A percentile compares a stretch with the other conserved stretches of the same genome.
These are phyloP conservation scores for Illadopsis cleaveri DNA, from an alignment of 2,113 vertebrate genomes.

Conservation along the genomic window DNA sequence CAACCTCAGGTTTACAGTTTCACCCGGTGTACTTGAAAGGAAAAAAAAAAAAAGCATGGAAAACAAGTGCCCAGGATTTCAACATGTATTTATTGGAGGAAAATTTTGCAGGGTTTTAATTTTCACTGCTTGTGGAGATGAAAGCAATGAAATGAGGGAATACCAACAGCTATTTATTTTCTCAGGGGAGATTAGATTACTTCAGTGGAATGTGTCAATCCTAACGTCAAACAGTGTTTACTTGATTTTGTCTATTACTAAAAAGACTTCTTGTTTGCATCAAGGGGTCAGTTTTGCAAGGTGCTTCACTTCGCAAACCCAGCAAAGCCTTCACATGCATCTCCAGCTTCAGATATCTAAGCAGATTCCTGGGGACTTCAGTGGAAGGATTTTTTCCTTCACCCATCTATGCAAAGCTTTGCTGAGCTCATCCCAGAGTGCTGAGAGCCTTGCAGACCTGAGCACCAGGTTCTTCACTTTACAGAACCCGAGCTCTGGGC, in stretches of 20 bases:
- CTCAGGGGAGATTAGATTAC: slow-evolving; percentile 57
- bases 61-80: slow-evolving; percentile 57
- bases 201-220: slow-evolving; percentile 15
- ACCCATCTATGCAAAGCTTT: not conserved
- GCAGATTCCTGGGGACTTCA: not conserved
- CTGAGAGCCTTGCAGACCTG: not conserved
- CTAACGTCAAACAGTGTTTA: slow-evolving; percentile 37
- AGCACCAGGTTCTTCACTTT: not conserved
- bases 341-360: not conserved
- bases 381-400: not conserved
- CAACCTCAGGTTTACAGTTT: slow-evolving; percentile 76
- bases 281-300: slow-evolving; percentile 28
- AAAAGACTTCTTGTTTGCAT: slow-evolving; percentile 29
- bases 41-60: not conserved
- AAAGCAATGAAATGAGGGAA: slow-evolving; percentile 38
- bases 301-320: not conserved
- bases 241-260: slow-evolving; percentile 36
- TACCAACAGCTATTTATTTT: slow-evolving; percentile 35
- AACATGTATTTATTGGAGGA: slow-evolving; percentile 43
- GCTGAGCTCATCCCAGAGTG: not conserved
- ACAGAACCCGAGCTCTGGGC: not conserved
- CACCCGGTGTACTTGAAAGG: slow-evolving; percentile 74
- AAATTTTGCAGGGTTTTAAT: not conserved
- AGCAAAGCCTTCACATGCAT: not conserved
- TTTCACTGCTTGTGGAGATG: slow-evolving; percentile 24